These are phyloP conservation scores for Urocynchramus pylzowi DNA, from an alignment of 2,113 vertebrate genomes.

Conservation along the genomic window DNA sequence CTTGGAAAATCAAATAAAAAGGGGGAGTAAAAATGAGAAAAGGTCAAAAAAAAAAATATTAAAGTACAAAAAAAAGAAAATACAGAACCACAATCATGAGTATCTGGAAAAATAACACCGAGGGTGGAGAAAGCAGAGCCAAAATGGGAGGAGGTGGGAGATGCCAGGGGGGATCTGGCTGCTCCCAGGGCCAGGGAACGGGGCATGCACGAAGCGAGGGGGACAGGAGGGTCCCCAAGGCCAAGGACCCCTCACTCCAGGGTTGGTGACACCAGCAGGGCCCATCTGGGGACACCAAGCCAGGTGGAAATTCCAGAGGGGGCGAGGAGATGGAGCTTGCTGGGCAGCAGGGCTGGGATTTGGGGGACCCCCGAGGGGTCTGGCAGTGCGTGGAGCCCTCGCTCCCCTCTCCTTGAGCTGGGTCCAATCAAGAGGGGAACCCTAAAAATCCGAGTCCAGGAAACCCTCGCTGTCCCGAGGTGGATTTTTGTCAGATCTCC, in stretches of 20 bases:
- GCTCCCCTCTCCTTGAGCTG: slow-evolving; percentile 5
- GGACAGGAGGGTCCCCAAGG: neutral
- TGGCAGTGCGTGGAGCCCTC: neutral
- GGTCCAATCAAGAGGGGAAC: neutral
- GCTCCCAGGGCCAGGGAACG: neutral
- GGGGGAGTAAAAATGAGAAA: neutral
- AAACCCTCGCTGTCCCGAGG: neutral
- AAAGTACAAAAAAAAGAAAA: neutral
- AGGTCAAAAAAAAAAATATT: neutral
- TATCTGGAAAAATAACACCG: neutral
- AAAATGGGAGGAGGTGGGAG: neutral
- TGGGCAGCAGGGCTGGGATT: too few species aligned
- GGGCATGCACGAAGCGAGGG: neutral
- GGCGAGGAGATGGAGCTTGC: too few species aligned
- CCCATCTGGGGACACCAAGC: neutral
- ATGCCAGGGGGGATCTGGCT: neutral
- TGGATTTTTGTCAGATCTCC: too few species aligned
- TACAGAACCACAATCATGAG: slow-evolving; percentile 30
- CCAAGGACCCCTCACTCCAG: neutral
- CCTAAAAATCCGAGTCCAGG: neutral
- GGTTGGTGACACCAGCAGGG: neutral
- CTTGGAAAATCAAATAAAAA: neutral
- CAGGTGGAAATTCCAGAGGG: neutral
- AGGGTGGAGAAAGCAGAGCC: neutral
- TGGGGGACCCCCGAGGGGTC: neutral